Base-by-base conservation (phyloP, 2,113 vertebrate species). In the Pandion haliaetus region DNA sequence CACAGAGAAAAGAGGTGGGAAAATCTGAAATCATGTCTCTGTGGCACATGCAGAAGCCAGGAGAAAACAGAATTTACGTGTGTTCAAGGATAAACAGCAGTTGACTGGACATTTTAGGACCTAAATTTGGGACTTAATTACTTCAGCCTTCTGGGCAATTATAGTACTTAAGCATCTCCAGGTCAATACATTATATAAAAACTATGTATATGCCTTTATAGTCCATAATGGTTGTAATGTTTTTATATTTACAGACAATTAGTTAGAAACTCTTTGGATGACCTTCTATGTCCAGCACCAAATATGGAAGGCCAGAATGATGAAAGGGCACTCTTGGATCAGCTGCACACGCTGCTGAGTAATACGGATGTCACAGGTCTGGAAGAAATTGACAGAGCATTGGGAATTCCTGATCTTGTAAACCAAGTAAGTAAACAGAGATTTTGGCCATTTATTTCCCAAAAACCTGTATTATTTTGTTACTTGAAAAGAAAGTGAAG, bases 321-420 rank as follows among this genome's bases (percentile, higher is more conserved):
- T 74, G 99, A 99, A 94, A 98, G 99, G 65, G 98, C 99, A 2
- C 98, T 99, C 80, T 83, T 99, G 91, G 99, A 99, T 97, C 99
- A 99, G 94, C 97, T 99, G 77, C 99, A 99, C 96, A 99, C 99
- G 5, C 97, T 99, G 49, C 97, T 99, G 85, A 99, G 99, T 90
- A 99, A 99, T 10, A 98, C 99, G 0, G 99, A 99, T 94, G 99
- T 99, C 91, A 99, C 98, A 9, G 97, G 99, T 44, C 97, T 99
- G 89, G 99, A 99, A 93, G 99, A 99, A 95, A 99, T 99, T 20
- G 99, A 99, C 95, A 98, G 99, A 96, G 99, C 99, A 17, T 96
- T 99, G 55, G 99, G 99, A 86, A 99, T 99, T 97, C 99, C 99
- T 77, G 99, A 99, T 84, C 99, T 99, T 57, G 99, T 99, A 34